phyloP scores from a whole-genome alignment of 2,888 invertebrate species.

The Tridacna gigas region DNA sequence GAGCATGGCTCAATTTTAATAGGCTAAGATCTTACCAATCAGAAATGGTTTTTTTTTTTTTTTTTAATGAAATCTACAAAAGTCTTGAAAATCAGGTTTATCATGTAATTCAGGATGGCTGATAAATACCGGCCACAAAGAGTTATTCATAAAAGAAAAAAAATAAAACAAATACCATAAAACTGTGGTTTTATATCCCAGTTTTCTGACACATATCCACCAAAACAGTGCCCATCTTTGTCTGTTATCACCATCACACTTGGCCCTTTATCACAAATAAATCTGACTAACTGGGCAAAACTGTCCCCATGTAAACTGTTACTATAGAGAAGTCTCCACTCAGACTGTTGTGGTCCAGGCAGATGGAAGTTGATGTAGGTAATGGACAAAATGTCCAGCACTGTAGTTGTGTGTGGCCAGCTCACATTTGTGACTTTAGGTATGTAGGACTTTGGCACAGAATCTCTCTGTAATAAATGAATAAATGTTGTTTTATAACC shows the following conservation, averaged over 20 bases:
- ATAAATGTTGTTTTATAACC: neutral
- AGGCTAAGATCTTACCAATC: too few species aligned
- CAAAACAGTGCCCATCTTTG: slow-evolving; percentile 93
- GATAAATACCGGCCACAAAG: too few species aligned
- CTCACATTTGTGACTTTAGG: slow-evolving; percentile 70
- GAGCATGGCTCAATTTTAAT: too few species aligned
- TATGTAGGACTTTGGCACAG: slow-evolving; percentile 58
- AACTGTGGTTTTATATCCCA: slow-evolving; percentile 93
- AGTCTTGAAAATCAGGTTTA: too few species aligned
- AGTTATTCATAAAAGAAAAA: too few species aligned
- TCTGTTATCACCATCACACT: slow-evolving; percentile 92
- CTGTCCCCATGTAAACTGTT: slow-evolving; percentile 91
- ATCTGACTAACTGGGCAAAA: slow-evolving; percentile 87
- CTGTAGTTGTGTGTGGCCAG: slow-evolving; percentile 74
- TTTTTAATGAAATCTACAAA: too few species aligned
- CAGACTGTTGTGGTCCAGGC: slow-evolving; percentile 90
- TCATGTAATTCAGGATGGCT: too few species aligned
- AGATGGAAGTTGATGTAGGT: slow-evolving; percentile 90
- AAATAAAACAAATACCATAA: slow-evolving; percentile 86
- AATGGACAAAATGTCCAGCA: slow-evolving; percentile 78
- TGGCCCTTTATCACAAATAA: slow-evolving; percentile 82
- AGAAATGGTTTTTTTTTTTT: too few species aligned
- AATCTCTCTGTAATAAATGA: slow-evolving; percentile 56
- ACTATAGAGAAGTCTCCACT: slow-evolving; percentile 93
- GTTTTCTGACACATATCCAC: slow-evolving; percentile 93